A percentile compares a stretch with the other conserved stretches of the same genome.
Conservation (phyloP, 2,797 vertebrate species). For the Macropodus opercularis region DNA sequence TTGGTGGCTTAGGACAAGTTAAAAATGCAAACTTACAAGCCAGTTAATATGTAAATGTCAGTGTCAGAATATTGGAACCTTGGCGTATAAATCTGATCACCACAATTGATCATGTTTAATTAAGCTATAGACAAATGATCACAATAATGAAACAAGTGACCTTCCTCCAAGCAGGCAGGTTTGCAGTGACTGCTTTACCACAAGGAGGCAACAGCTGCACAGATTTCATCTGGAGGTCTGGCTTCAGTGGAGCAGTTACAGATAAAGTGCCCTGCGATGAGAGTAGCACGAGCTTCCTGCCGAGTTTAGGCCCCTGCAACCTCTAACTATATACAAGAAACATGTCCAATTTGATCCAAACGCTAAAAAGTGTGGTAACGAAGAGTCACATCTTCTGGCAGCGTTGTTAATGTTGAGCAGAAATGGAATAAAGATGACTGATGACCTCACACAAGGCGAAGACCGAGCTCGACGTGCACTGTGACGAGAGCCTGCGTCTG, state of each 20-base stretch:
- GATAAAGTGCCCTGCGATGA: background rate
- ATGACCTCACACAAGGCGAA: background rate
- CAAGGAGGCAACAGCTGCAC: conserved; percentile 21
- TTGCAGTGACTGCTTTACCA: background rate
- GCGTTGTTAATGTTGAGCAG: background rate
- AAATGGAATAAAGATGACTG: background rate
- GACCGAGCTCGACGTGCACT: background rate
- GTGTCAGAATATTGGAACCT: background rate
- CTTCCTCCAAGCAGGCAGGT: background rate
- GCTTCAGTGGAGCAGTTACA: conserved; percentile 10
- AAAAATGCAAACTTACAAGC: background rate
- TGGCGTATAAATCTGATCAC: background rate
- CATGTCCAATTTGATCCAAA: background rate
- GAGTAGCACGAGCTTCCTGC: background rate
- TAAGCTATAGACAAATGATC: no score
- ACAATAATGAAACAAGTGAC: no score
- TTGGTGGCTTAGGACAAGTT: background rate
- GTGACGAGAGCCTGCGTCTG: conserved; percentile 1
- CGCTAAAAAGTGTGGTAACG: no score
- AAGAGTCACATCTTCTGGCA: conserved; percentile 13
- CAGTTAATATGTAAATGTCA: background rate
- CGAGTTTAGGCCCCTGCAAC: background rate
- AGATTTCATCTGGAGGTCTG: conserved; percentile 12
- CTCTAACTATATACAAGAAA: background rate
- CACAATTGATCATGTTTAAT: background rate